These are phyloP conservation scores for Microchrysa polita DNA, from an alignment of 2,888 invertebrate species.

Conservation along the genomic window DNA sequence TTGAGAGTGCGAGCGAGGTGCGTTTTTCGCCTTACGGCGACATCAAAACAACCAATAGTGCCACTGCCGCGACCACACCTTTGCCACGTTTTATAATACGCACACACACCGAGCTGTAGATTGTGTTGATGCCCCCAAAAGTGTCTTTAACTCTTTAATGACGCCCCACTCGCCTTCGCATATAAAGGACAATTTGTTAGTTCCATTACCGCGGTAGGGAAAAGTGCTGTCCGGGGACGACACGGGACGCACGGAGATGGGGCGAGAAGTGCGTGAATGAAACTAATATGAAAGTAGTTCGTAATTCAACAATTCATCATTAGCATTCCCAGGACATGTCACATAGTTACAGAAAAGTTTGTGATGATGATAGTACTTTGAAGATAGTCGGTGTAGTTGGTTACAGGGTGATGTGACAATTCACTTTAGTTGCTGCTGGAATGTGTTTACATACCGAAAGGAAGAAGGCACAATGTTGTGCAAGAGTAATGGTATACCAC, in stretches of 20 bases:
- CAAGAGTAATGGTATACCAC: too few species aligned
- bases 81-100: not conserved
- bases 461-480: too few species aligned
- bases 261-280: slow-evolving; percentile 28
- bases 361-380: not conserved
- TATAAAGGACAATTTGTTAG: slow-evolving; percentile 21
- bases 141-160: slow-evolving; percentile 35
- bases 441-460: too few species aligned
- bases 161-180: slow-evolving; percentile 10
- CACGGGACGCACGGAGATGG: too few species aligned
- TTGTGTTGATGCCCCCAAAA: not conserved
- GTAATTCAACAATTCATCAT: slow-evolving; percentile 42
- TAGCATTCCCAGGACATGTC: slow-evolving; percentile 36
- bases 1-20: not conserved
- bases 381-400: not conserved
- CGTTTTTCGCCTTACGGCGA: not conserved
- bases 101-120: too few species aligned
- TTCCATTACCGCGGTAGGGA: slow-evolving; percentile 6
- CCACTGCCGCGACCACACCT: slow-evolving; percentile 14
- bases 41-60: slow-evolving; percentile 10
- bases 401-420: slow-evolving; percentile 2
- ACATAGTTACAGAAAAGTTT: slow-evolving; percentile 17
- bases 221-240: slow-evolving; percentile 20
- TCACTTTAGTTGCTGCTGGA: not conserved
- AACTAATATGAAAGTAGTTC: slow-evolving; percentile 12